A percentile compares a stretch with the other conserved stretches of the same genome.
phyloP scores from a whole-genome alignment of 64 coral and sea anemone species.

The Exaiptasia diaphana region DNA sequence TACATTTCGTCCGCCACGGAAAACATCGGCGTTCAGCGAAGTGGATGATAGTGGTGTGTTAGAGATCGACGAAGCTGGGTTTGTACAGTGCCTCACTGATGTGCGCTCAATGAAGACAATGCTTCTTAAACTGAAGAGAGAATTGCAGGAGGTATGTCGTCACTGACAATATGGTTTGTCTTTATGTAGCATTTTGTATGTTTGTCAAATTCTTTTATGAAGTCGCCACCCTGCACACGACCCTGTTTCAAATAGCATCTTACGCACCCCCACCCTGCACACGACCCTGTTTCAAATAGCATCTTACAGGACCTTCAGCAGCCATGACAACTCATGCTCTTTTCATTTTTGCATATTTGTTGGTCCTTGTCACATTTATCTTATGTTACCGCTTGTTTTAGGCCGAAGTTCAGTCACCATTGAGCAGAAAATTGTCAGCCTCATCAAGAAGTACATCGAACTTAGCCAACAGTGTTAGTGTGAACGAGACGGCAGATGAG shows the following conservation, averaged over 20 bases:
- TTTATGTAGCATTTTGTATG: too few relatives aligned
- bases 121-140: conserved; percentile 85
- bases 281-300: too few relatives aligned
- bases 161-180: not conserved
- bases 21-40: conserved; percentile 29
- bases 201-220: too few relatives aligned
- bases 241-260: too few relatives aligned
- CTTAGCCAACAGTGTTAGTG: not conserved
- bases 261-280: too few relatives aligned
- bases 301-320: too few relatives aligned
- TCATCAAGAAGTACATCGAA: not conserved
- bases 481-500: too few relatives aligned
- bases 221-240: too few relatives aligned
- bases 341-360: too few relatives aligned
- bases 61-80: conserved; percentile 78
- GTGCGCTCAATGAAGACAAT: conserved; percentile 77
- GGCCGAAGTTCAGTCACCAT: conserved; percentile 75
- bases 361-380: too few relatives aligned
- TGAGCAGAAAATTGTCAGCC: conserved; percentile 2
- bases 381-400: too few relatives aligned
- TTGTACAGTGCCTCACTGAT: conserved; percentile 71
- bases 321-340: too few relatives aligned
- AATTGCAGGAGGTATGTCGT: conserved; percentile 79
- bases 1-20: conserved; percentile 67
- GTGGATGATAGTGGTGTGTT: conserved; percentile 61